Conservation (phyloP, 2,113 vertebrate species). For the Myiopsitta monachus region DNA sequence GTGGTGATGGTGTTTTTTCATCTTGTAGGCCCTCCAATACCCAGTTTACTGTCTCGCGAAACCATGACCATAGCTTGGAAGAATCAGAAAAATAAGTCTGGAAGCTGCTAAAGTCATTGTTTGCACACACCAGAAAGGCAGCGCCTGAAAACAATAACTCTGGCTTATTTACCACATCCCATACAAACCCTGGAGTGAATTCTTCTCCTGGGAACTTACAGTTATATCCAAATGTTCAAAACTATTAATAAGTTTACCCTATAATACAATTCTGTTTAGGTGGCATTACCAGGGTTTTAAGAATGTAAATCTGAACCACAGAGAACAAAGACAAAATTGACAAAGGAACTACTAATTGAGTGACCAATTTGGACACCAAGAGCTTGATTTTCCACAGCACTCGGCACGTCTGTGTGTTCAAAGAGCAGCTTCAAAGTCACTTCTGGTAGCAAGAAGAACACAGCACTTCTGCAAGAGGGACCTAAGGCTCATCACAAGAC, state of each 20-base stretch:
- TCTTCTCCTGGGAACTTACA: conserved; percentile 70
- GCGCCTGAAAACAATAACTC: conserved; percentile 66
- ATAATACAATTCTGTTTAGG: conserved; percentile 63
- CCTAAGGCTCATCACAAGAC: background rate
- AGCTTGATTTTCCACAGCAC: conserved; percentile 47
- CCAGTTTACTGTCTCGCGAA: conserved; percentile 54
- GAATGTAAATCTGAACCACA: conserved; percentile 43
- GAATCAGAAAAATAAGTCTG: conserved; percentile 70
- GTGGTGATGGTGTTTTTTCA: conserved; percentile 59
- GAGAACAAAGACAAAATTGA: conserved; percentile 53
- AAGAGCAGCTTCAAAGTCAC: conserved; percentile 30
- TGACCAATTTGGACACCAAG: conserved; percentile 38
- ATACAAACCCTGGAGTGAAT: conserved; percentile 70
- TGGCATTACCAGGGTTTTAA: conserved; percentile 58
- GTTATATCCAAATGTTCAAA: conserved; percentile 67
- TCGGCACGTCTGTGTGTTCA: background rate
- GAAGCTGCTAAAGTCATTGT: conserved; percentile 71
- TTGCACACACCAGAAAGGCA: conserved; percentile 71
- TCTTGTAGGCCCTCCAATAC: conserved; percentile 32
- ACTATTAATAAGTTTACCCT: conserved; percentile 65
- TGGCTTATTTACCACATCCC: conserved; percentile 66
- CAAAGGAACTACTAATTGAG: conserved; percentile 55
- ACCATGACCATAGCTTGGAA: conserved; percentile 59
- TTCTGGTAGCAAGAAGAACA: conserved; percentile 1
- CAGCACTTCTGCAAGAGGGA: background rate